Percentiles rank a stretch among this genome's conserved stretches.
These are phyloP conservation scores for Apostichopus californicus DNA, from an alignment of 35 echinoderm and acorn worm genomes.

Conservation along the genomic window DNA sequence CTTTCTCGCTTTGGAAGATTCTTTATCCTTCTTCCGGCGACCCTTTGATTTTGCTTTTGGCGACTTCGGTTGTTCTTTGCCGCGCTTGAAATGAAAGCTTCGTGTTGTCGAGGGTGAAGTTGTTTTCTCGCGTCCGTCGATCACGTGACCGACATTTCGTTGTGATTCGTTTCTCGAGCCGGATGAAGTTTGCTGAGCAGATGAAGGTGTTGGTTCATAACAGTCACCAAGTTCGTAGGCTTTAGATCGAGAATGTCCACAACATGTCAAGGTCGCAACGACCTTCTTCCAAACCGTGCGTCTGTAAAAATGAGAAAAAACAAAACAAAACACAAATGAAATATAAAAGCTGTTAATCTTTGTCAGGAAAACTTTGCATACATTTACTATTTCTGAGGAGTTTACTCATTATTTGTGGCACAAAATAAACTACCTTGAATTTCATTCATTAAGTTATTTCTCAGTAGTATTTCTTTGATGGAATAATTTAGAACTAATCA, in stretches of 20 bases:
- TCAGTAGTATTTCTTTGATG: too few relatives aligned
- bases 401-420: too few relatives aligned
- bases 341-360: background rate
- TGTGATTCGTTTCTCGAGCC: background rate
- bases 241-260: background rate
- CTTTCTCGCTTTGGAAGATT: too few relatives aligned
- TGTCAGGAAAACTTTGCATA: too few relatives aligned
- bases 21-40: too few relatives aligned
- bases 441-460: too few relatives aligned
- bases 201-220: background rate
- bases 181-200: background rate
- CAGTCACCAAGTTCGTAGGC: background rate
- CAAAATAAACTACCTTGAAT: too few relatives aligned
- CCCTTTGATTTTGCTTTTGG: too few relatives aligned
- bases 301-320: background rate
- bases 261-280: conserved; percentile 29
- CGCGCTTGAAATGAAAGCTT: background rate
- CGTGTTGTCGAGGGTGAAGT: background rate
- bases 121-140: background rate
- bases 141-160: background rate
- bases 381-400: too few relatives aligned
- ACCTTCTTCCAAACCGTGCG: conserved; percentile 21
- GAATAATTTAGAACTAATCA: too few relatives aligned
- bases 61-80: too few relatives aligned
- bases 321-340: background rate